Conservation (phyloP, 2,797 vertebrate species). For the Anguilla pacifica region DNA sequence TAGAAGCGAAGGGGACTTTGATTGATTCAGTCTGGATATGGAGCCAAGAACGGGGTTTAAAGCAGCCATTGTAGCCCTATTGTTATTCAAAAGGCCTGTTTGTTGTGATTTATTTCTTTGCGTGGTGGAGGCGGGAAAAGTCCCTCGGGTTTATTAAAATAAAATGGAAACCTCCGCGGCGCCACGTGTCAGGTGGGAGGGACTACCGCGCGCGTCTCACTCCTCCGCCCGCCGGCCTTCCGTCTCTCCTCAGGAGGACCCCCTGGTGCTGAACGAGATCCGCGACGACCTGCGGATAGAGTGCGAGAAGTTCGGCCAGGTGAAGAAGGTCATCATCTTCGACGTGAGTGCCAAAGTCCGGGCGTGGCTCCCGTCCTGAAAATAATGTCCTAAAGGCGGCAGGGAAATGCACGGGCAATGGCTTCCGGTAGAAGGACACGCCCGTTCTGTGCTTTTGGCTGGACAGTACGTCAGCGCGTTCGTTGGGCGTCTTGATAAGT, state of each 20-base stretch:
- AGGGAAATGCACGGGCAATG: not conserved
- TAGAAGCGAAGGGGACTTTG: not conserved
- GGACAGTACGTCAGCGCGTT: not conserved
- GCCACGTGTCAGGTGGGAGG: too few relatives aligned
- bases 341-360: constrained; percentile 80
- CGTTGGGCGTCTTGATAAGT: not conserved
- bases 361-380: not conserved
- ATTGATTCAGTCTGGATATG: not conserved
- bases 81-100: too few relatives aligned
- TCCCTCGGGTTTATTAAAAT: too few relatives aligned
- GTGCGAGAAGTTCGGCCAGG: constrained; percentile 95
- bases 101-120: too few relatives aligned
- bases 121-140: too few relatives aligned
- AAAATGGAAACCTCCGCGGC: too few relatives aligned
- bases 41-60: not conserved
- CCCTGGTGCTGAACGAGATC: constrained; percentile 92
- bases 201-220: not conserved
- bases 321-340: constrained; percentile 95
- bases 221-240: not conserved
- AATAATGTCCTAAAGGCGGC: not conserved
- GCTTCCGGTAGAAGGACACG: too few relatives aligned
- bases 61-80: too few relatives aligned
- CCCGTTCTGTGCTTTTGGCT: too few relatives aligned
- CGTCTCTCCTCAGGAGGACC: constrained; percentile 82
- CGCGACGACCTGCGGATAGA: constrained; percentile 90